phyloP scores from a whole-genome alignment of 1,140 invertebrate genomes.

The Panulirus ornatus region DNA sequence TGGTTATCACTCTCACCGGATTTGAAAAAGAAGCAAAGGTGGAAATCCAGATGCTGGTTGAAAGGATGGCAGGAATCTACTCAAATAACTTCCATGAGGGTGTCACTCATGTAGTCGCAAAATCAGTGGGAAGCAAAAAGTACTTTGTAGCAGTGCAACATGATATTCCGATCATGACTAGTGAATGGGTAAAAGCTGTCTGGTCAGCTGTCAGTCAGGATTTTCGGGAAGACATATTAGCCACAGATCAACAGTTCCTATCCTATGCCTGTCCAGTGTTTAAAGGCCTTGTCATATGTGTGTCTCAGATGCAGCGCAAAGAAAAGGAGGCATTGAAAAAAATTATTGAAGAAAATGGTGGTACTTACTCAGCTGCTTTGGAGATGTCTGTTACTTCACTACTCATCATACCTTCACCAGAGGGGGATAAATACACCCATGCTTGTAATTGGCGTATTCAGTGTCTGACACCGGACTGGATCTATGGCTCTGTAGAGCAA shows the following conservation, averaged over 20 bases:
- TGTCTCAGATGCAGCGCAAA: conserved; percentile 84
- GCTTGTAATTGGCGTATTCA: conserved; percentile 87
- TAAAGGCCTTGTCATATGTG: conserved; percentile 87
- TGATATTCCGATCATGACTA: conserved; percentile 86
- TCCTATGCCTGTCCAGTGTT: conserved; percentile 88
- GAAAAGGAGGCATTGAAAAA: conserved; percentile 86
- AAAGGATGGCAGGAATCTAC: conserved; percentile 91
- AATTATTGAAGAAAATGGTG: conserved; percentile 84
- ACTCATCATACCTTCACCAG: conserved; percentile 80
- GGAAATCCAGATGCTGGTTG: conserved; percentile 84
- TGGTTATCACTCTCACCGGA: conserved; percentile 86
- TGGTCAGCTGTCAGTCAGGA: conserved; percentile 84
- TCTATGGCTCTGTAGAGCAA: conserved; percentile 86
- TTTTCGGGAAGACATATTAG: conserved; percentile 82
- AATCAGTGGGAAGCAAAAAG: conserved; percentile 76
- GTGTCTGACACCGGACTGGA: conserved; percentile 86
- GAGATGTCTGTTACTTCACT: conserved; percentile 81
- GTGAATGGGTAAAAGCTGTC: conserved; percentile 87
- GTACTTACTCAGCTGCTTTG: conserved; percentile 80
- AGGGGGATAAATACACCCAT: conserved; percentile 89
- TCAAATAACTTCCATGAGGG: conserved; percentile 84
- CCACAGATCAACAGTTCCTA: conserved; percentile 83
- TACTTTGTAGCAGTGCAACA: conserved; percentile 82
- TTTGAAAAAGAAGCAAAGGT: conserved; percentile 78
- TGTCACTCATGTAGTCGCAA: conserved; percentile 90